phyloP scores from a whole-genome alignment of 1,140 invertebrate species.

The Uloborus diversus region DNA sequence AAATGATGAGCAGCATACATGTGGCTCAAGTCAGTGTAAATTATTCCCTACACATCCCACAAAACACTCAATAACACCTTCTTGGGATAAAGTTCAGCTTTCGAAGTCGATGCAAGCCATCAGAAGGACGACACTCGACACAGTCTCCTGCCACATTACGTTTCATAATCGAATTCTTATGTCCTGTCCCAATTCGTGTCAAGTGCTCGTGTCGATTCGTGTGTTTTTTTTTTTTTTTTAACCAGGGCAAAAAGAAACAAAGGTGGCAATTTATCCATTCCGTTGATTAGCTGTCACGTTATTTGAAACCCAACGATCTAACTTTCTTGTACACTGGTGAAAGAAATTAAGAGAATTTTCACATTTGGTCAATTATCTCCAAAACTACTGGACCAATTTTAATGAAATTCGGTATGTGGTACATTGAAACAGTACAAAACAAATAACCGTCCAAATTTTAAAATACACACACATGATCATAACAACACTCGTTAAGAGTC shows the following conservation, averaged over 20 bases:
- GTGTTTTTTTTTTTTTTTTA: background rate
- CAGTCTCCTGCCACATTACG: background rate
- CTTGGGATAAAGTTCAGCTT: slow-evolving; percentile 16
- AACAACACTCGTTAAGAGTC: no score
- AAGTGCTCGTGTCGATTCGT: no score
- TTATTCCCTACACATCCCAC: background rate
- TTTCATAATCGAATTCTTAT: slow-evolving; percentile 5
- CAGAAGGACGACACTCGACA: background rate
- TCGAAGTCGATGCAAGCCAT: background rate
- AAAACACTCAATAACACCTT: slow-evolving; percentile 9
- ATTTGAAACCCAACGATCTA: slow-evolving; percentile 7
- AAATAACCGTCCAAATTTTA: no score
- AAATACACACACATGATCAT: no score
- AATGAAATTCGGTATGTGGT: no score
- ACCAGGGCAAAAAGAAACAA: background rate
- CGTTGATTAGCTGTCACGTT: background rate
- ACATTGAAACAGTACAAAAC: no score
- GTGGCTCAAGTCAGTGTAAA: background rate
- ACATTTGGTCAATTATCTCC: no score
- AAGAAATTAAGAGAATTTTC: no score
- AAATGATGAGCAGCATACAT: slow-evolving; percentile 5
- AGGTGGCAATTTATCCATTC: background rate
- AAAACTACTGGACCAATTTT: no score
- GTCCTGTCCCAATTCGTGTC: slow-evolving; percentile 12
- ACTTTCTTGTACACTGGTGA: no score